Conservation (phyloP, 2,888 invertebrate genomes). For the Drosophila dives region DNA sequence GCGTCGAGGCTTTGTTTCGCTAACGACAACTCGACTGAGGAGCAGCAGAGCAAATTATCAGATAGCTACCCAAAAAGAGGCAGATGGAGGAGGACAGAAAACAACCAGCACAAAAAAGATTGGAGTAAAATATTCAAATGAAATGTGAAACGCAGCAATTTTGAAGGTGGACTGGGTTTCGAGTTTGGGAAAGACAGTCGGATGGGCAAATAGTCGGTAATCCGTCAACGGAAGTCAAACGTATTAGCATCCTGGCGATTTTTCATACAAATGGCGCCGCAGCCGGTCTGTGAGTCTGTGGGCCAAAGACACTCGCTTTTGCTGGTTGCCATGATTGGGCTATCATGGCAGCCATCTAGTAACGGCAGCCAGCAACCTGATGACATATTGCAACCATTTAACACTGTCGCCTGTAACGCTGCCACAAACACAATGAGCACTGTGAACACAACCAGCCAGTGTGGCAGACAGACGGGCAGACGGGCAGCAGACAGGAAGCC, state of each 20-base stretch:
- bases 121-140: slow-evolving; percentile 78
- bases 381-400: slow-evolving; percentile 84
- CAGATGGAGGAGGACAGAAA: slow-evolving; percentile 20
- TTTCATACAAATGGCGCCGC: slow-evolving; percentile 83
- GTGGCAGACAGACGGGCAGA: slow-evolving; percentile 31
- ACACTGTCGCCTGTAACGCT: slow-evolving; percentile 79
- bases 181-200: slow-evolving; percentile 16
- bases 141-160: slow-evolving; percentile 80
- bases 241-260: slow-evolving; percentile 84
- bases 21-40: slow-evolving; percentile 46
- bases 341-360: slow-evolving; percentile 74
- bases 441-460: slow-evolving; percentile 49
- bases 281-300: slow-evolving; percentile 34
- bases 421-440: slow-evolving; percentile 67
- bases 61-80: slow-evolving; percentile 61
- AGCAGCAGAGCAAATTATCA: slow-evolving; percentile 73
- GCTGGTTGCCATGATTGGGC: slow-evolving; percentile 67
- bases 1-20: slow-evolving; percentile 62
- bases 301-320: slow-evolving; percentile 29
- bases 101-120: slow-evolving; percentile 43
- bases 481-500: slow-evolving; percentile 60
- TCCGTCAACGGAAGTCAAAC: slow-evolving; percentile 84
- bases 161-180: slow-evolving; percentile 16
- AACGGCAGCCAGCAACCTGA: slow-evolving; percentile 66
- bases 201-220: slow-evolving; percentile 77